These are phyloP conservation scores for Macrobrachium rosenbergii DNA, from an alignment of 1,140 invertebrate genomes.

Conservation along the genomic window DNA sequence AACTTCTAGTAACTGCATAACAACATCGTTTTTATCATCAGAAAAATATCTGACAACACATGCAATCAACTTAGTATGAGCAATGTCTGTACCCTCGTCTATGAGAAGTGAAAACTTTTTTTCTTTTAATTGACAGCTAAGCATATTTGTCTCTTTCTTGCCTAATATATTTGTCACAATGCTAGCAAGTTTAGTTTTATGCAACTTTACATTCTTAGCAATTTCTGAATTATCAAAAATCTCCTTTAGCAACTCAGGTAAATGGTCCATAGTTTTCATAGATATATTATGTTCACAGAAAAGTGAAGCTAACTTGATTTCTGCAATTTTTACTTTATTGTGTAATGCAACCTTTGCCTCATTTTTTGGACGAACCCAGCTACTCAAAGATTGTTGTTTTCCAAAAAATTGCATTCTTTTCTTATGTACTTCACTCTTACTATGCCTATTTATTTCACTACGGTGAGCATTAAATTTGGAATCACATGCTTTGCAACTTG, in stretches of 20 bases:
- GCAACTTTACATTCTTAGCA: slow-evolving; percentile 32
- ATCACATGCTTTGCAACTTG: slow-evolving; percentile 29
- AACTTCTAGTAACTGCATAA: too few relatives aligned
- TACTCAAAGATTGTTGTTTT: slow-evolving; percentile 31
- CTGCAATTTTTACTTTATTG: too few relatives aligned
- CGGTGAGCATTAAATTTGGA: slow-evolving; percentile 24
- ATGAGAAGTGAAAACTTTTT: too few relatives aligned
- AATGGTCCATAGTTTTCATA: slow-evolving; percentile 29
- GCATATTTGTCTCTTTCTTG: too few relatives aligned
- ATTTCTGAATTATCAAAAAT: slow-evolving; percentile 38
- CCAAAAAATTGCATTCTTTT: slow-evolving; percentile 27
- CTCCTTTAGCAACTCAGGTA: slow-evolving; percentile 37
- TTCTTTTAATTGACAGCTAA: too few relatives aligned
- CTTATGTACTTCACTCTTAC: slow-evolving; percentile 21
- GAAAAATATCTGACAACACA: too few relatives aligned
- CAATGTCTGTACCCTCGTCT: too few relatives aligned
- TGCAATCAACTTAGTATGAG: too few relatives aligned
- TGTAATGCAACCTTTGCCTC: slow-evolving; percentile 11
- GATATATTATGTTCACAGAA: slow-evolving; percentile 44
- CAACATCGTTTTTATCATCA: too few relatives aligned
- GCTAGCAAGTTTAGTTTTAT: slow-evolving; percentile 41
- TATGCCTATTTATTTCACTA: too few relatives aligned
- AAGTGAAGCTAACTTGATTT: slow-evolving; percentile 21
- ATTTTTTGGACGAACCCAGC: slow-evolving; percentile 37
- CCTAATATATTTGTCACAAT: too few relatives aligned